phyloP scores from a whole-genome alignment of 1,140 invertebrate genomes.

The Listronotus oregonensis region DNA sequence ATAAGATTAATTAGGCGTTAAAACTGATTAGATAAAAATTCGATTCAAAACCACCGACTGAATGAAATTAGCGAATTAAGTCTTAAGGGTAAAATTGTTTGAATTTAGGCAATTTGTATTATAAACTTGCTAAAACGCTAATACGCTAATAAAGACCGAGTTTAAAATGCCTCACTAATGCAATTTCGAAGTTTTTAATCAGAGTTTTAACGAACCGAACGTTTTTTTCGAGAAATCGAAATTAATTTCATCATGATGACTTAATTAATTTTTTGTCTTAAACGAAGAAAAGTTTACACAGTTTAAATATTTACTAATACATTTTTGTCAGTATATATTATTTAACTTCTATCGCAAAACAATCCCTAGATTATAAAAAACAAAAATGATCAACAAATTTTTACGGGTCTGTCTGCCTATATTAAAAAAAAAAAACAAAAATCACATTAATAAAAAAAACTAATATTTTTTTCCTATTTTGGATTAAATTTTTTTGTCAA shows the following conservation, averaged over 20 bases:
- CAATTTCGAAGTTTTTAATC: conserved; percentile 20
- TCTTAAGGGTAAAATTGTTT: conserved; percentile 22
- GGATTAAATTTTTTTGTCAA: too few species aligned
- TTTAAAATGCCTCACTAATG: conserved; percentile 16
- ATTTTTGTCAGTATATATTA: too few species aligned
- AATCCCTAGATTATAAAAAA: too few species aligned
- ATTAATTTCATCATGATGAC: conserved; percentile 1
- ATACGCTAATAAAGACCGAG: conserved; percentile 13
- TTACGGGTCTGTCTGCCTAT: too few species aligned
- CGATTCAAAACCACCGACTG: conserved; percentile 11
- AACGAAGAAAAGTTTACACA: too few species aligned
- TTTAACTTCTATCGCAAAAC: too few species aligned
- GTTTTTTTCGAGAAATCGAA: conserved; percentile 14
- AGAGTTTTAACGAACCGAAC: conserved; percentile 21
- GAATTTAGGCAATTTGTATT: conserved; percentile 29
- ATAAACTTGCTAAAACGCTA: conserved; percentile 23
- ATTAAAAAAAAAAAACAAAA: too few species aligned
- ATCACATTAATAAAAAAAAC: too few species aligned
- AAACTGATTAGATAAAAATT: conserved; percentile 17
- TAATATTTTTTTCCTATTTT: too few species aligned
- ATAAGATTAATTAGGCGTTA: conserved; percentile 12
- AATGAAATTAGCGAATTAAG: conserved; percentile 25
- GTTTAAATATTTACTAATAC: too few species aligned
- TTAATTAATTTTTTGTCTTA: too few species aligned
- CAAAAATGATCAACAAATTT: too few species aligned